A percentile compares a stretch with the other conserved stretches of the same genome.
Conservation (phyloP, 2,888 invertebrate genomes). For the Elmis aenea region DNA sequence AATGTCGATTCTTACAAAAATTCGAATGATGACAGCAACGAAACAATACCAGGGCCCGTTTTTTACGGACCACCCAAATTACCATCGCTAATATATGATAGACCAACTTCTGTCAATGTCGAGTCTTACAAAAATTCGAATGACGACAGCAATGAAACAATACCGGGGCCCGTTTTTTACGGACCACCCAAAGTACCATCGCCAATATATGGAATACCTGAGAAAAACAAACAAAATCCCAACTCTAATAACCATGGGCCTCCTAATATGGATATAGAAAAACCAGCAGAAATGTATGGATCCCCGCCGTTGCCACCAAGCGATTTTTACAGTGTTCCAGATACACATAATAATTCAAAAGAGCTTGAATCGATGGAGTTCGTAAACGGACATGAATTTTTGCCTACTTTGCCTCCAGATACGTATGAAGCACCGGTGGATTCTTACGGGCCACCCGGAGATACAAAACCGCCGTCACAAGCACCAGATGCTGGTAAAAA, state of each 20-base stretch:
- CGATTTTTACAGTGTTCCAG: no score
- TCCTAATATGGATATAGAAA: no score
- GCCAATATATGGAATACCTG: background rate
- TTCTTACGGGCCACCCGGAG: background rate
- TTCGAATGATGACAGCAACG: background rate
- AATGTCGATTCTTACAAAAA: slow-evolving; percentile 9
- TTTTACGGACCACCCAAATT: background rate
- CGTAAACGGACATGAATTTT: no score
- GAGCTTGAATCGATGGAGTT: no score
- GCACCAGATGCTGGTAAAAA: background rate
- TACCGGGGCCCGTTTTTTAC: background rate
- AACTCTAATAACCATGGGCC: no score
- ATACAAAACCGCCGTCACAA: no score
- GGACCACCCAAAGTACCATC: background rate
- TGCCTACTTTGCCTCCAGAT: no score
- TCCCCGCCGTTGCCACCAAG: no score
- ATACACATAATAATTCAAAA: no score
- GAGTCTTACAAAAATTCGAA: background rate
- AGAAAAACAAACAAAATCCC: no score
- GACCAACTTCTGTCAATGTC: background rate
- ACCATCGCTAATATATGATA: background rate
- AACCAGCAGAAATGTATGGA: no score
- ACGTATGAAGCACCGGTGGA: slow-evolving; percentile 2
- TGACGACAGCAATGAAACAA: slow-evolving; percentile 11
- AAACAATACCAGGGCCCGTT: background rate